phyloP scores from a whole-genome alignment of 2,888 invertebrate genomes.

The Caenorhabditis sp. region DNA sequence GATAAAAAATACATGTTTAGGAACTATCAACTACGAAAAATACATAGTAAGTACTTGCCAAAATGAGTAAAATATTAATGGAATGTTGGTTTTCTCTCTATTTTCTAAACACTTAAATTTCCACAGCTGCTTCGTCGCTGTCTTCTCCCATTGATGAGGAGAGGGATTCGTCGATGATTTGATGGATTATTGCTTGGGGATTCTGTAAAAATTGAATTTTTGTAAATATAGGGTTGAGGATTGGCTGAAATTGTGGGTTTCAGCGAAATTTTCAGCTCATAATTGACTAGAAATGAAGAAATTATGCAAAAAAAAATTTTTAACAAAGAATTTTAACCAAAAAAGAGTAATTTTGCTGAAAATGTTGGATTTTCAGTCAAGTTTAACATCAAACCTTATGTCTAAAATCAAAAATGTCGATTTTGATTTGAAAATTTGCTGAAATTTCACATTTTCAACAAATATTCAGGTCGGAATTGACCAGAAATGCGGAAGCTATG shows the following conservation, averaged over 20 bases:
- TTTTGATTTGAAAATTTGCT: background rate
- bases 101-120: slow-evolving; percentile 9
- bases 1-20: background rate
- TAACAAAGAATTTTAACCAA: no score
- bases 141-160: slow-evolving; percentile 27
- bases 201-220: slow-evolving; percentile 18
- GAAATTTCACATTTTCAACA: background rate
- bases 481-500: background rate
- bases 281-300: no score
- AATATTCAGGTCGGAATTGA: background rate
- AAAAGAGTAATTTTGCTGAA: no score
- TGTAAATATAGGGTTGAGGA: no score
- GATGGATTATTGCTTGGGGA: slow-evolving; percentile 35
- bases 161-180: slow-evolving; percentile 28
- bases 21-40: no score
- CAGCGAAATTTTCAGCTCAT: no score
- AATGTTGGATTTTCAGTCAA: no score
- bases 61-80: background rate
- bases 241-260: background rate
- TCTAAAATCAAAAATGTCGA: background rate
- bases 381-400: no score
- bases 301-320: no score
- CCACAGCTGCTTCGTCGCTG: slow-evolving; percentile 32
- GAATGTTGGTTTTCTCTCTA: background rate
- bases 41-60: background rate